Percentiles rank a stretch among this genome's conserved stretches.
Conservation (phyloP, 2,888 invertebrate species). For the Himalopsyche tibetana region DNA sequence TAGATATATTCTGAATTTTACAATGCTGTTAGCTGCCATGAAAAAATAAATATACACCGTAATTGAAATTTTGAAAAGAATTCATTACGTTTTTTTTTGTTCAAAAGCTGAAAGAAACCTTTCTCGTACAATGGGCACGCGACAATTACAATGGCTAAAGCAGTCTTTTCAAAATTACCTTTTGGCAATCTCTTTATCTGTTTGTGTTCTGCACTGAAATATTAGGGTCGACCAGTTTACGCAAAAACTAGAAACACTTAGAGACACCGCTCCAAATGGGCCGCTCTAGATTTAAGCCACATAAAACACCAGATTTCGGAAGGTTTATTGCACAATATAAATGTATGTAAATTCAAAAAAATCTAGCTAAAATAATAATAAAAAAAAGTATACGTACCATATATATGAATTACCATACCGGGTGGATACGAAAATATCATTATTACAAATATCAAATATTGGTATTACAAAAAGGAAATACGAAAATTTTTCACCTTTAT, state of each 20-base stretch:
- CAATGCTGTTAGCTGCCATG: neutral
- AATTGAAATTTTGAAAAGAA: neutral
- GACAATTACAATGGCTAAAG: slow-evolving; percentile 4
- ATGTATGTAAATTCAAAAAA: neutral
- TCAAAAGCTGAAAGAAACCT: neutral
- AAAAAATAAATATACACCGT: neutral
- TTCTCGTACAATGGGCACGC: neutral
- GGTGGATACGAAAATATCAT: too few relatives aligned
- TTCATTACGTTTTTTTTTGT: neutral
- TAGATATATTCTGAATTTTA: neutral
- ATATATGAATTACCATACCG: too few relatives aligned
- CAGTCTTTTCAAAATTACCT: slow-evolving; percentile 27
- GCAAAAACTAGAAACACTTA: slow-evolving; percentile 2
- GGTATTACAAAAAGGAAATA: too few relatives aligned
- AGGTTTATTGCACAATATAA: neutral
- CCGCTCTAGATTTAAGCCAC: neutral
- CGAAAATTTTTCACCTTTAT: too few relatives aligned
- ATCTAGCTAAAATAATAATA: too few relatives aligned
- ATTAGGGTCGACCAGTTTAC: slow-evolving; percentile 1
- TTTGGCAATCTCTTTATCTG: slow-evolving; percentile 30
- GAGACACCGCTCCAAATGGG: neutral
- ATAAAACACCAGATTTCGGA: neutral
- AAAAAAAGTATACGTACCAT: too few relatives aligned
- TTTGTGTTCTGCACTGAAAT: slow-evolving; percentile 20
- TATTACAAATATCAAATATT: too few relatives aligned